Evolutionary conservation across 2,113 vertebrate species (phyloP).

Genomic region (Gallinago undulata): DNA sequence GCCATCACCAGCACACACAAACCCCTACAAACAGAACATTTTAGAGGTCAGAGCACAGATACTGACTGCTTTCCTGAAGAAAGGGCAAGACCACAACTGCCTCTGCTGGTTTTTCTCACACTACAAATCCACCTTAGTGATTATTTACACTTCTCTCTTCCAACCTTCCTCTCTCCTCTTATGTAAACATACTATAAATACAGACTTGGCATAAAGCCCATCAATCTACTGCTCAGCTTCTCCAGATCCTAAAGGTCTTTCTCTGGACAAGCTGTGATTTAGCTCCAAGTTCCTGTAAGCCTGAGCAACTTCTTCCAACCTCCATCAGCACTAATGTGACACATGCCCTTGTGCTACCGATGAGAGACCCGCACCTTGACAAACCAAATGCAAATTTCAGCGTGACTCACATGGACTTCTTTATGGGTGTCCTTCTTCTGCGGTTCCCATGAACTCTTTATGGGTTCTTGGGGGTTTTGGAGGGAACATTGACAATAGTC

Average conservation of each 20-base stretch:
- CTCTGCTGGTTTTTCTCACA: background rate
- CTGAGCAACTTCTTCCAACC: constrained; percentile 54
- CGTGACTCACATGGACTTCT: background rate
- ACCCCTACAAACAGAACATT: background rate
- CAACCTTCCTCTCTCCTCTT: constrained; percentile 32
- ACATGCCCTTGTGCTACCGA: constrained; percentile 9
- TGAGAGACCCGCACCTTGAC: background rate
- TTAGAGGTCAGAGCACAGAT: background rate
- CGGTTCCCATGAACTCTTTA: background rate
- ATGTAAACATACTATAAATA: constrained; percentile 43
- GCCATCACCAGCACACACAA: background rate
- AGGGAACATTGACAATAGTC: constrained; percentile 57
- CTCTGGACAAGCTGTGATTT: constrained; percentile 47
- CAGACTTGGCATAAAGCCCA: constrained; percentile 34
- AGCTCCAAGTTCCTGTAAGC: constrained; percentile 57
- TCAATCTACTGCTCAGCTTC: constrained; percentile 12
- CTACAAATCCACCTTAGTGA: background rate
- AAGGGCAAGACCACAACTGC: background rate
- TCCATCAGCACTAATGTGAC: constrained; percentile 53
- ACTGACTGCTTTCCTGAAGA: background rate
- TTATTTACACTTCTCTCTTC: constrained; percentile 42
- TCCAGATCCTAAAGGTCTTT: constrained; percentile 23
- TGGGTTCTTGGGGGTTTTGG: constrained; percentile 13
- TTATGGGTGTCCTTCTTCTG: background rate
- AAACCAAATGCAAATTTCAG: constrained; percentile 9